Evolutionary conservation across 1,140 invertebrate genomes (phyloP).

Genomic region (Cyclargus thomasi): DNA sequence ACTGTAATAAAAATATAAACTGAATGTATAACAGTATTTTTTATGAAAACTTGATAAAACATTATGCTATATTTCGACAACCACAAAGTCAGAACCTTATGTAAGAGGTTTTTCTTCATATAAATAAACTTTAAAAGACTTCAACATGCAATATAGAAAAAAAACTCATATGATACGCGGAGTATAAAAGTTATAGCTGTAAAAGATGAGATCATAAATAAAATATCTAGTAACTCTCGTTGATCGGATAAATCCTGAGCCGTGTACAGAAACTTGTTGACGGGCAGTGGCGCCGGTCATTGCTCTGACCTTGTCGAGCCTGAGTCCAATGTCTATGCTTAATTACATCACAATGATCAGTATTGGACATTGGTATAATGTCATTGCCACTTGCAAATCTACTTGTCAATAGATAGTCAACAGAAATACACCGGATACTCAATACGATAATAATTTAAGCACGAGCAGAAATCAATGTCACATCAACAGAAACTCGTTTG

Average conservation of each 20-base stretch:
- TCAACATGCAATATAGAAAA: not conserved
- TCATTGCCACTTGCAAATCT: not conserved
- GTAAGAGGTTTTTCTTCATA: not conserved
- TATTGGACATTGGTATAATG: not conserved
- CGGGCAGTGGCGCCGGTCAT: conserved; percentile 34
- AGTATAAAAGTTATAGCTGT: not conserved
- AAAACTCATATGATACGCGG: not conserved
- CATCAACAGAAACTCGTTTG: not conserved
- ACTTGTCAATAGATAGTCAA: not conserved
- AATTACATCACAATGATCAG: conserved; percentile 24
- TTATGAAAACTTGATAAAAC: not conserved
- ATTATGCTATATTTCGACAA: not conserved
- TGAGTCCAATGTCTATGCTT: conserved; percentile 24
- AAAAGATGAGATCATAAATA: conserved; percentile 2
- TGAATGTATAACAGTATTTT: not conserved
- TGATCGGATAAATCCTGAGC: conserved; percentile 14
- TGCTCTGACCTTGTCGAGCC: conserved; percentile 50
- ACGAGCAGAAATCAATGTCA: not conserved
- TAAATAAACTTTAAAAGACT: not conserved
- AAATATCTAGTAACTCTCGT: conserved; percentile 1
- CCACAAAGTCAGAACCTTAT: not conserved
- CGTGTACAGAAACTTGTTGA: conserved; percentile 15
- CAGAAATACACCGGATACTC: no score
- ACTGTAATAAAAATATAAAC: not conserved
- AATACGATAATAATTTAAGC: not conserved